phyloP scores from a whole-genome alignment of 1,140 invertebrate genomes.

The Danaus plexippus region DNA sequence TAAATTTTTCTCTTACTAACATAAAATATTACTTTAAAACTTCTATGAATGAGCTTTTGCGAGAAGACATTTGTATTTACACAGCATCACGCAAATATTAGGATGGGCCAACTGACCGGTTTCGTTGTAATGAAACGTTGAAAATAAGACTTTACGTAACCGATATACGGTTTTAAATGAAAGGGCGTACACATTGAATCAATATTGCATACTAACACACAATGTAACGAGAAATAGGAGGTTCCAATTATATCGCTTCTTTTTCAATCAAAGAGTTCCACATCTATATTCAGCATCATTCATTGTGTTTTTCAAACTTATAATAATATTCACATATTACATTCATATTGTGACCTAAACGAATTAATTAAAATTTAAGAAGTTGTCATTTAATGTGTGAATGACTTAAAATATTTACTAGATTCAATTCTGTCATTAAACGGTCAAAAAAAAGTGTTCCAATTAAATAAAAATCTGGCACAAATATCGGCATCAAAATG shows the following conservation, averaged over 20 bases:
- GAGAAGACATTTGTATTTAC: conserved; percentile 17
- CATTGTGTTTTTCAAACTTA: too few relatives aligned
- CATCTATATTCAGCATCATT: conserved; percentile 1
- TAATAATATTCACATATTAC: too few relatives aligned
- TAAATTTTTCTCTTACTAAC: too few relatives aligned
- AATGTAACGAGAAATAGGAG: conserved; percentile 20
- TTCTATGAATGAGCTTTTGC: conserved; percentile 31
- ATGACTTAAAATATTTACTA: conserved; percentile 4
- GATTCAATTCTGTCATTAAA: conserved; percentile 26
- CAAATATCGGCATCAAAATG: conserved; percentile 30
- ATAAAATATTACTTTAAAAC: conserved; percentile 8
- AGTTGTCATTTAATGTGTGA: conserved; percentile 6
- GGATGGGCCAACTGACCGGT: conserved; percentile 36
- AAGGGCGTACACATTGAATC: neutral
- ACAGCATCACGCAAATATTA: conserved; percentile 42
- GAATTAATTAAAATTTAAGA: neutral
- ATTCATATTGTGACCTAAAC: too few relatives aligned
- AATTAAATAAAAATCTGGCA: conserved; percentile 38
- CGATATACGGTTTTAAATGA: conserved; percentile 8
- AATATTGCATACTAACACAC: conserved; percentile 11
- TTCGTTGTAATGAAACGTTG: conserved; percentile 22
- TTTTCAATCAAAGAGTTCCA: conserved; percentile 27
- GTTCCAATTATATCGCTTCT: conserved; percentile 23
- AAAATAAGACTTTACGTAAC: conserved; percentile 4
- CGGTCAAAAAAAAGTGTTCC: conserved; percentile 29